These are phyloP conservation scores for Drosophila gaucha DNA, from an alignment of 2,888 invertebrate species.

Conservation along the genomic window DNA sequence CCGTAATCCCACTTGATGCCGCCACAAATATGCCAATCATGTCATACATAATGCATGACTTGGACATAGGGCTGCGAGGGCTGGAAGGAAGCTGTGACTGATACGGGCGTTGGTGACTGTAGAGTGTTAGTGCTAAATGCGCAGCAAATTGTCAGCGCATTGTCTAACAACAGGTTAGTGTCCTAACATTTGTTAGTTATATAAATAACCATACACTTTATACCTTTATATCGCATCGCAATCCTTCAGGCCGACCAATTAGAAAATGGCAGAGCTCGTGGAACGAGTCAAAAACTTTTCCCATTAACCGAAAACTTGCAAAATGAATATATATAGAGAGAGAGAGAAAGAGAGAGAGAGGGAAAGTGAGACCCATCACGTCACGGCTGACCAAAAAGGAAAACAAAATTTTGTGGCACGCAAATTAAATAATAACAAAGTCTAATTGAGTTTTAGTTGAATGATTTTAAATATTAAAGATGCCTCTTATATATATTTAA, in stretches of 20 bases:
- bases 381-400: slow-evolving; percentile 15
- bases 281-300: slow-evolving; percentile 62
- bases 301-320: slow-evolving; percentile 51
- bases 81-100: too few relatives aligned
- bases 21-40: slow-evolving; percentile 74
- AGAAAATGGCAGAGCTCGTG: slow-evolving; percentile 44
- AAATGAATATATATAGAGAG: slow-evolving; percentile 6
- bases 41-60: slow-evolving; percentile 68
- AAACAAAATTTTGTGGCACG: slow-evolving; percentile 38
- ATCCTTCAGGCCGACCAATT: too few relatives aligned
- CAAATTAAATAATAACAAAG: slow-evolving; percentile 70
- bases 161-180: slow-evolving; percentile 46
- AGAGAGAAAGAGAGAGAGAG: too few relatives aligned
- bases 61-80: neutral
- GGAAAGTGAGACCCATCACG: slow-evolving; percentile 4
- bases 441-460: slow-evolving; percentile 68
- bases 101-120: neutral
- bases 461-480: slow-evolving; percentile 42
- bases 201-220: neutral
- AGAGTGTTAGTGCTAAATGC: slow-evolving; percentile 29
- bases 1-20: slow-evolving; percentile 74
- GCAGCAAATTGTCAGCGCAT: slow-evolving; percentile 46
- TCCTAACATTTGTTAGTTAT: neutral
- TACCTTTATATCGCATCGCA: slow-evolving; percentile 1
- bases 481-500: slow-evolving; percentile 2